Evolutionary conservation across 2,797 vertebrate species (phyloP), one percentile per base, ranked within the genome.

Genomic region (Chrosomus eos): DNA sequence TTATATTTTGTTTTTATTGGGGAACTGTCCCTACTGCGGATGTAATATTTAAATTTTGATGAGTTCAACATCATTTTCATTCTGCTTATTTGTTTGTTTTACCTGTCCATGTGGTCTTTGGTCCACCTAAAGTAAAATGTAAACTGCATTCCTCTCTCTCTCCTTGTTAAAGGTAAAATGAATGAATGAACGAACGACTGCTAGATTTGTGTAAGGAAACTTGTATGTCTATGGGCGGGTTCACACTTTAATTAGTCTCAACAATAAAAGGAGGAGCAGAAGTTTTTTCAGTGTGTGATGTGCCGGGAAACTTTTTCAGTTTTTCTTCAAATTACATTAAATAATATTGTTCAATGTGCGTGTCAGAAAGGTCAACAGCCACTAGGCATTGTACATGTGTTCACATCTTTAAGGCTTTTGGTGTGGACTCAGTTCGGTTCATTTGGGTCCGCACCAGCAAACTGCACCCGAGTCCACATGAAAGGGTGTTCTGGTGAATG

Each of bases 201-300:
- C 6, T 23, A 81, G 33, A 62, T 55, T 82, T 38, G 40, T 26
- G 16, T 45, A 53, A 51, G 18, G 80, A 80, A 68, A 60, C 1
- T 1, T 70, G 62, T 43, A 76, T 85, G 64, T 84, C 84, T 86
- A 64, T 88, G 86, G 89, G 85, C 83, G 81, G 85, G 79, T 86
- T 85, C 64, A 74, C 80, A 87, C 83, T 90, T 93, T 92, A 94
- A 93, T 94, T 93, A 92, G 90, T 87, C 88, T 87, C 89, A 90
- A 91, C 91, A 94, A 93, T 92, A 93, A 93, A 93, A 90, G 7
- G 1, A 87, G 67, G 68, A 74, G 75, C 86, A 83, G 55, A 84
- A 83, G 31, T 82, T 58, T 36, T 82, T 66, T 87, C 86, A 90
- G 85, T 58, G 88, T 90, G 88, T 87, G 81, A 90, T 85, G 85